Evolutionary conservation across 2,888 invertebrate species (phyloP).

Genomic region (Acrobasis consociella): DNA sequence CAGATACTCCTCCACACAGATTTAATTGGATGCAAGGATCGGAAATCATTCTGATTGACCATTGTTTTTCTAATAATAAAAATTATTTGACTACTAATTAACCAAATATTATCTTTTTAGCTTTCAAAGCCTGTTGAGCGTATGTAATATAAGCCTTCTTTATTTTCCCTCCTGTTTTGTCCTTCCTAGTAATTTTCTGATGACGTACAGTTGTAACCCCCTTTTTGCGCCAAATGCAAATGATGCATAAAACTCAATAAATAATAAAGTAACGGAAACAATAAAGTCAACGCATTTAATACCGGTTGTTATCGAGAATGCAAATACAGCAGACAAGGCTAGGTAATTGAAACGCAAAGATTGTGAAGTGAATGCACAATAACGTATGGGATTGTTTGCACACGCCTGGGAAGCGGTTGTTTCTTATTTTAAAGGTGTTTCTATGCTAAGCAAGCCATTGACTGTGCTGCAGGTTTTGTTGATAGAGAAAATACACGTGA

Average conservation of each 20-base stretch:
- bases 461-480: not conserved
- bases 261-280: not conserved
- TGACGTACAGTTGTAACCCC: not conserved
- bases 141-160: too few species aligned
- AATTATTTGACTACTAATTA: too few species aligned
- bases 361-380: conserved; percentile 4
- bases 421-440: not conserved
- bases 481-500: too few species aligned
- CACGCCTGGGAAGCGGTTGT: not conserved
- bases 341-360: not conserved
- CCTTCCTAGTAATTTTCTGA: too few species aligned
- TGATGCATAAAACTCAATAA: not conserved
- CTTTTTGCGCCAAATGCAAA: not conserved
- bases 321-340: conserved; percentile 3
- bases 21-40: too few species aligned
- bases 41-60: too few species aligned
- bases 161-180: too few species aligned
- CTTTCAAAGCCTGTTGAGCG: too few species aligned
- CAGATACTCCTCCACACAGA: too few species aligned
- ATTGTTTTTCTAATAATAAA: too few species aligned
- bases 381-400: conserved; percentile 5
- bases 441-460: not conserved
- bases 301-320: conserved; percentile 6
- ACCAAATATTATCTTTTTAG: too few species aligned
- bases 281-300: not conserved